Base-by-base conservation (phyloP, 2,797 vertebrate genomes). In the Coreius guichenoti region DNA sequence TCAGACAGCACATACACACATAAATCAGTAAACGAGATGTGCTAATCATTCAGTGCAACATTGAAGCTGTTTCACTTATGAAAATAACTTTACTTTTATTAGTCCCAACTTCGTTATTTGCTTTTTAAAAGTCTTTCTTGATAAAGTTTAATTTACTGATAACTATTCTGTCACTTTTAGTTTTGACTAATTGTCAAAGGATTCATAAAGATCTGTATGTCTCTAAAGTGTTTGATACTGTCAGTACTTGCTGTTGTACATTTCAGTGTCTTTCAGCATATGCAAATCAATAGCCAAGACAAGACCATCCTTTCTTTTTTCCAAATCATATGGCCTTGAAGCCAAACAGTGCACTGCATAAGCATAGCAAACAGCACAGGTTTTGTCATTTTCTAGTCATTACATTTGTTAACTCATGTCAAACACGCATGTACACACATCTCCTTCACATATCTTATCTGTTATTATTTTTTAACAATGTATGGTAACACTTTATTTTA, bases 401-500 rank as follows among this genome's bases (percentile, higher is more conserved):
- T 54, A 13, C 6, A 54, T 19, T 23, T 54, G 23, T 54, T 51
- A 54, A 54, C 47, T 51, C 49, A 33, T 51, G 19, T 33, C 11
- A 75, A 75, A 75, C 11, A 75, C 19, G 0, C 29, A 54, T 75
- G 51, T 33, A 77, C 19, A 49, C 43, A 61, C 21, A n/a, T 26
- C 29, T 58, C 19, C 21, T 58, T 61, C 1, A 0, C 54, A 78
- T 43, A 61, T 78, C 76, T 58, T 43, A 45, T 78, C 56, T 43
- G n/a, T 63, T 78, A 63, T 78, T 63, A 63, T 43, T 43, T 78
- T 78, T 78, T 12, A 78, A 26, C 33, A 39, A 39, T 78, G 36
- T 61, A 16, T 9, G 39, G 8, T 11, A 11, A 9, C 39, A 43
- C 39, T 43, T 43, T 43, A 11, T 43, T 43, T 43, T 43, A 9